phyloP scores from a whole-genome alignment of 1,140 invertebrate genomes.

The Tetragonula clypearis region DNA sequence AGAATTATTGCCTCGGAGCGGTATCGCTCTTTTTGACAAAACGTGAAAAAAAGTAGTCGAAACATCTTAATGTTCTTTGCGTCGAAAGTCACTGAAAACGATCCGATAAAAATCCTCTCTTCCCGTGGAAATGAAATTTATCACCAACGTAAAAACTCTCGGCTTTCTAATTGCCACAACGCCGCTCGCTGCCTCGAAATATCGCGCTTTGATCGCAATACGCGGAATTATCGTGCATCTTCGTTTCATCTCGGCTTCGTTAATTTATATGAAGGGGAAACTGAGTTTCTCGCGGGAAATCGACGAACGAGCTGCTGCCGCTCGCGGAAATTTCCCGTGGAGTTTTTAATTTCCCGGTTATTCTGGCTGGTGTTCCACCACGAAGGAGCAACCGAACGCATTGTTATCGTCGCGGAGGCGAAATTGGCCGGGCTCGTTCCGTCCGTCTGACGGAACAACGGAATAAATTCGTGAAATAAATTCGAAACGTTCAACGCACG shows the following conservation, averaged over 20 bases:
- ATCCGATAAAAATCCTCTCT: too few relatives aligned
- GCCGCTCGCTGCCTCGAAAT: too few relatives aligned
- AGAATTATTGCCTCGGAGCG: too few relatives aligned
- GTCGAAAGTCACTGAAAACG: too few relatives aligned
- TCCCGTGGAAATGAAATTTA: too few relatives aligned
- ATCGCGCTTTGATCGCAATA: too few relatives aligned
- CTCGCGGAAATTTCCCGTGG: neutral
- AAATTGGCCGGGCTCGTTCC: neutral
- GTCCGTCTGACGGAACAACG: neutral
- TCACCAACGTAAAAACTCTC: too few relatives aligned
- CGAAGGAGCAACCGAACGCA: neutral
- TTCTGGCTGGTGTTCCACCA: neutral
- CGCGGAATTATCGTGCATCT: neutral
- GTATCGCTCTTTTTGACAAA: too few relatives aligned
- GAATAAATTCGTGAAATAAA: neutral
- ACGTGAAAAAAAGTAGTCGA: too few relatives aligned
- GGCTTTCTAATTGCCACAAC: too few relatives aligned
- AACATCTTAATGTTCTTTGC: too few relatives aligned
- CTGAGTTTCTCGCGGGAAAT: neutral
- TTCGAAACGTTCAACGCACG: neutral
- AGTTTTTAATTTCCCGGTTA: slow-evolving; percentile 8
- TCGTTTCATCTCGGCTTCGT: neutral
- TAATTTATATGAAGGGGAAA: neutral
- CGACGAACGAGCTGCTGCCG: neutral
- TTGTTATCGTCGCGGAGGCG: neutral